Evolutionary conservation across 2,797 vertebrate genomes (phyloP).

Genomic region (Gallinago stenura): DNA sequence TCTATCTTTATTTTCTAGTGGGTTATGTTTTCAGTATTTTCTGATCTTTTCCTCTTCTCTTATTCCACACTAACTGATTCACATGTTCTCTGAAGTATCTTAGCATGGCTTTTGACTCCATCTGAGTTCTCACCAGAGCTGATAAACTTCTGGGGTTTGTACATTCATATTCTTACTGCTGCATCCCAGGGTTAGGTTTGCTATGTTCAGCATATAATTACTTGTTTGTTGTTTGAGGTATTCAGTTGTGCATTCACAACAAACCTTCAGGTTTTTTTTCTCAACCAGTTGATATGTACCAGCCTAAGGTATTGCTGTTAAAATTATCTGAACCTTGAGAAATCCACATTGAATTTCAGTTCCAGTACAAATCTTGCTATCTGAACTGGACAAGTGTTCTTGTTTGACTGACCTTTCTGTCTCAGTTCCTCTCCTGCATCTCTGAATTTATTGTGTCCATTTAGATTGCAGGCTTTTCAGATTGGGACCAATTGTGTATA

Average conservation of each 20-base stretch:
- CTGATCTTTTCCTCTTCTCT: background rate
- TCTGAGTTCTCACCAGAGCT: accelerated
- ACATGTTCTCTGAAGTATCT: background rate
- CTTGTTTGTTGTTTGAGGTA: background rate
- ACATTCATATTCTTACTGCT: background rate
- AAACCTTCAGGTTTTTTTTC: background rate
- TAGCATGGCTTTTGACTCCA: background rate
- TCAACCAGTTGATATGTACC: accelerated
- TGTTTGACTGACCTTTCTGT: background rate
- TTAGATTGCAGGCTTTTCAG: background rate
- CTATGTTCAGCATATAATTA: background rate
- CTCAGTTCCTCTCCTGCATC: background rate
- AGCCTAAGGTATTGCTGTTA: background rate
- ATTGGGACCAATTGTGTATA: background rate
- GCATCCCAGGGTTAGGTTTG: background rate
- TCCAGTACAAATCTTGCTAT: background rate
- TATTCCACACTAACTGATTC: background rate
- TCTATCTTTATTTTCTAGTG: background rate
- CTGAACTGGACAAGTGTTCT: background rate
- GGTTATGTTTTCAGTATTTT: background rate
- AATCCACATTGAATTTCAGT: background rate
- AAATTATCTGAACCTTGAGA: background rate
- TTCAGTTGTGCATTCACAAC: background rate
- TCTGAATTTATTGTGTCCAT: background rate
- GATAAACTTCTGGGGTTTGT: background rate